Percentiles rank a stretch among this genome's conserved stretches.
phyloP scores from a whole-genome alignment of 2,797 vertebrate species.

The Cyprinella venusta region DNA sequence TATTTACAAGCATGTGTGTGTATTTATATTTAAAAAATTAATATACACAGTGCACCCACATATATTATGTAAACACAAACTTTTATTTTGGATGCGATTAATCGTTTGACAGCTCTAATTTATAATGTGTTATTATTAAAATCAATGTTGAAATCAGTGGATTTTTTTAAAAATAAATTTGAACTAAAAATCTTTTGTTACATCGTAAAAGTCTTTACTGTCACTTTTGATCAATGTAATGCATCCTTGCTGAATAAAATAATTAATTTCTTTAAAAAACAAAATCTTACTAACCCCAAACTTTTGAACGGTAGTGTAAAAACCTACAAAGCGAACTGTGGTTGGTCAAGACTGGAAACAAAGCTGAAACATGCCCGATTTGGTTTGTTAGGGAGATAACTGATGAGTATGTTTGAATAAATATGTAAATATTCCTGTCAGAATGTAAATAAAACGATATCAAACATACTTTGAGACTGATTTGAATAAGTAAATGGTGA shows the following conservation, averaged over 20 bases:
- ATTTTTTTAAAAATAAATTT: not conserved
- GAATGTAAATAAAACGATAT: too few species aligned
- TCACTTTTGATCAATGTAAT: not conserved
- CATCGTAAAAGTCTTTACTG: not conserved
- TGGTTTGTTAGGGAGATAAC: not conserved
- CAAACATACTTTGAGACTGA: not conserved
- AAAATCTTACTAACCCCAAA: not conserved
- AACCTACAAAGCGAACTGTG: not conserved
- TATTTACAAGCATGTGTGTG: too few species aligned
- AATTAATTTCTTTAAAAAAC: not conserved
- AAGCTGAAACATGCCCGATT: not conserved
- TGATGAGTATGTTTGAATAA: not conserved
- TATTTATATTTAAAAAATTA: too few species aligned
- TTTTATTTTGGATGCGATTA: too few species aligned
- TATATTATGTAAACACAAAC: too few species aligned
- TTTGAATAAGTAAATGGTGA: not conserved
- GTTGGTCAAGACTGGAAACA: too few species aligned
- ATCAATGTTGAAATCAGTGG: too few species aligned
- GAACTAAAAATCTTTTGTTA: not conserved
- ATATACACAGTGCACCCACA: too few species aligned
- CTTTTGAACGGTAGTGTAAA: not conserved
- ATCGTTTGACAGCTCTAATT: too few species aligned
- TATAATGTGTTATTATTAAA: too few species aligned
- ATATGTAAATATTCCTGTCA: not conserved
- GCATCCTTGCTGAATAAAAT: not conserved